Base-by-base conservation (phyloP, 2,113 vertebrate genomes). In the Oriolus oriolus region DNA sequence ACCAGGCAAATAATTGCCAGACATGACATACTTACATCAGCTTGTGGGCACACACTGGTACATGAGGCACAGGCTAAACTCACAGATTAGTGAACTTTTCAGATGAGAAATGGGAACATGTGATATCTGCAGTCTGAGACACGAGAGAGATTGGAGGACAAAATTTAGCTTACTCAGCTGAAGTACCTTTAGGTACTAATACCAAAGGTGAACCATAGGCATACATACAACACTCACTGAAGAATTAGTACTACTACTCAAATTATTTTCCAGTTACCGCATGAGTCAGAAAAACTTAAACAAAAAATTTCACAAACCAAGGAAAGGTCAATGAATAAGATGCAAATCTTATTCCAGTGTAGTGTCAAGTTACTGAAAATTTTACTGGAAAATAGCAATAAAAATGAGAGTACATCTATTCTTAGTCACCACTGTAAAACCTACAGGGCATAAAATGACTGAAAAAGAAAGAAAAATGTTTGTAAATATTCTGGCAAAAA, bases 271-370 rank as follows among this genome's bases (percentile, higher is more conserved):
- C 20, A 1, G 1, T 35, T 60, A 73, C 24, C 26, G 10, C 37
- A 13, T 35, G 5, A 68, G 17, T 52, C 10, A 45, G 42, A 31
- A 77, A 57, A 76, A 59, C 3, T n/a, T 73, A 35, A 78, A 37
- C 3, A 41, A 69, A 86, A 66, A 14, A 2, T 0, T 4, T 71
- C 22, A 45, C 20, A n/a, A 80, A 45, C 8, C 1, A 1, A 37
- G 28, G 45, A 92, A 65, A 79, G 14, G 6, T 31, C 19, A 45
- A n/a, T 31, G 10, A 80, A 24, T 37, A 59, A 50, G 16, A 18
- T 31, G 2, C 5, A 69, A 64, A 73, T 14, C 11, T 87, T 42
- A 42, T 20, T 69, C 13, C 54, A 9, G 3, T n/a, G 54, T 21
- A 31, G 10, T 41, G 24, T 21, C 10, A 68, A 65, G 16, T 14